Evolutionary conservation across 2,888 invertebrate species (phyloP), one percentile per base, ranked within the genome.

Genomic region (Poecilus cupreus): DNA sequence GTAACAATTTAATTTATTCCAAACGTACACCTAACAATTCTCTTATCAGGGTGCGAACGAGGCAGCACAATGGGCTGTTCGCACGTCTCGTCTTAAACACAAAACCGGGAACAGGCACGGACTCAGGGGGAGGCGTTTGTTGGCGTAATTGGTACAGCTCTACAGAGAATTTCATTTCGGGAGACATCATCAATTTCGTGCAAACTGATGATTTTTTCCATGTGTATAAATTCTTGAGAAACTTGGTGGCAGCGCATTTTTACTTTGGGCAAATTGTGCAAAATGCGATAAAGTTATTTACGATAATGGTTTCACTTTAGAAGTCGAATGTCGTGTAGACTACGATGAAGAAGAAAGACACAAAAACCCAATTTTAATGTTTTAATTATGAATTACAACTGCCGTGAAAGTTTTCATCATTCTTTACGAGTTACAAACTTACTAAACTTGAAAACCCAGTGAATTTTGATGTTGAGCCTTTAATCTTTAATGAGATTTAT

Each of bases 11-110:
- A 82, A 82, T 82, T 81, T 82, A 82, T 82, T 82, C 78, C 64
- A 64, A 77, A 81, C 81, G 81, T 81, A 81, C 46, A 81, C 75
- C 60, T 49, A 37, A 57, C 82, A 74, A 75, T 72, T 74, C 77
- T 77, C 81, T 84, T 83, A 80, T 83, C 83, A 84, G 82, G 83
- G 84, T 84, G 84, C 85, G 86, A 86, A 86, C 86, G 37, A 57
- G 22, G 57, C 57, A 16, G 43, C 60, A 77, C 77, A 77, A 57
- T 77, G 39, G 72, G 72, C 72, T 72, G 43, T 43, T 68, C 68
- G 37, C 32, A 37, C 68, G 68, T 32, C 68, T 13, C 13, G 43
- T 43, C 43, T 43, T 43, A 43, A 43, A 43, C 43, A 43, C n/a
- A 43, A 43, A 43, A 43, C 43, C 1, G 43, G 13, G 32, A 32